Evolutionary conservation across 2,888 invertebrate species (phyloP), one percentile per base, ranked within the genome.

Genomic region (Acrobasis consociella): DNA sequence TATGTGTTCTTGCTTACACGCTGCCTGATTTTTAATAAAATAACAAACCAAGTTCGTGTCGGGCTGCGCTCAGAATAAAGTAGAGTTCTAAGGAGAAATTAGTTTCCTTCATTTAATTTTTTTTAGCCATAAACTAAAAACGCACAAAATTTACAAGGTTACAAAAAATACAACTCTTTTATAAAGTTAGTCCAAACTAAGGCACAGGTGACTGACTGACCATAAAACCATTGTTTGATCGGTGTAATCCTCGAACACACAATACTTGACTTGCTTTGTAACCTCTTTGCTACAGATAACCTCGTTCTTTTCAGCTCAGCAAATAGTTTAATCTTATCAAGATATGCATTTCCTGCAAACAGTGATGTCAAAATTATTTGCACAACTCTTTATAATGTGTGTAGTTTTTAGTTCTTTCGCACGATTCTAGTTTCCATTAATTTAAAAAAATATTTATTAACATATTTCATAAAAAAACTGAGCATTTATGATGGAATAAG

Each of bases 251-350:
- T 56, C 5, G 13, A 13, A n/a, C 1, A 46, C 46, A 46, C 46
- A 46, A 1, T 7, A n/a, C 46, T 13, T n/a, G 46, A 42, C 37
- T 39, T 17, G 31, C 13, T 50, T 9, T n/a, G n/a, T 31, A 52
- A 22, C 31, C 22, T 56, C 39, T 17, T 56, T 42, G 56, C 10
- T 42, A 22, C 22, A 56, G 56, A 56, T 56, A 56, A 56, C 56
- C 56, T 56, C 56, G 22, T 56, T 56, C 42, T 42, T 2, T 17
- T 17, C 56, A 42, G 56, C 56, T 56, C 9, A 22, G 42, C 56
- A 56, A 56, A 56, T 56, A 56, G 42, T 56, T 9, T 56, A 42
- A 56, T 56, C 56, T 56, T 56, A 56, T 56, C 56, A 13, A 38
- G 39, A 42, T 13, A 42, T 56, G 17, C 39, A 17, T 1, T 22